Percentiles rank a stretch among this genome's conserved stretches.
Conservation (phyloP, 2,113 vertebrate species). For the Pollachius pollachius region DNA sequence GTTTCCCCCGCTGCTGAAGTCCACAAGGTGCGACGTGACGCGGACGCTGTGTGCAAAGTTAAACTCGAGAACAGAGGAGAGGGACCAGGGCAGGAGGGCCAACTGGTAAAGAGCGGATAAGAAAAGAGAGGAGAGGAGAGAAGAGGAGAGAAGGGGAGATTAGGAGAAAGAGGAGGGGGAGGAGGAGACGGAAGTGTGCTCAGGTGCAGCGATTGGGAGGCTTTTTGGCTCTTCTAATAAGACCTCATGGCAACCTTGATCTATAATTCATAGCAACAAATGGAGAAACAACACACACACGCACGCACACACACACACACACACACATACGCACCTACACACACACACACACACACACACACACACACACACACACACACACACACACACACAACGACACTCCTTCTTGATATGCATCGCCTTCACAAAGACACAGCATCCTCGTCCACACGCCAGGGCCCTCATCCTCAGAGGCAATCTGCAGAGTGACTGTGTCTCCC, state of each 20-base stretch:
- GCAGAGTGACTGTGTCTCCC: conserved; percentile 51
- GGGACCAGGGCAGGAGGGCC: too few species aligned
- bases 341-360: background rate
- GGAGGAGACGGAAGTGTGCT: conserved; percentile 20
- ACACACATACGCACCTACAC: conserved; percentile 5
- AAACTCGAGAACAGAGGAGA: background rate
- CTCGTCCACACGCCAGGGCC: conserved; percentile 26
- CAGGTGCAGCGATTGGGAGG: conserved; percentile 49
- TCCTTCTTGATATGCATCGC: conserved; percentile 2
- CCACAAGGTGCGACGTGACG: too few species aligned
- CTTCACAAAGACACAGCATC: conserved; percentile 38
- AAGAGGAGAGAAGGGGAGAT: too few species aligned
- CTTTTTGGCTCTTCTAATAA: conserved; percentile 44
- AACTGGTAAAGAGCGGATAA: too few species aligned
- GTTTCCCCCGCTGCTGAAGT: too few species aligned
- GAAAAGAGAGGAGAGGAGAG: background rate
- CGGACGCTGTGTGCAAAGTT: too few species aligned
- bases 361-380: background rate
- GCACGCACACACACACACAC: conserved; percentile 9
- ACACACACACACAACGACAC: background rate
- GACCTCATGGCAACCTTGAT: conserved; percentile 52
- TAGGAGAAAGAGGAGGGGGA: background rate
- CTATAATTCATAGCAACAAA: conserved; percentile 69
- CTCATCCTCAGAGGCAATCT: conserved; percentile 53
- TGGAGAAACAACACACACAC: conserved; percentile 48